Evolutionary conservation across 2,888 invertebrate genomes (phyloP), one percentile per base, ranked within the genome.

Genomic region (Nebria brevicollis): DNA sequence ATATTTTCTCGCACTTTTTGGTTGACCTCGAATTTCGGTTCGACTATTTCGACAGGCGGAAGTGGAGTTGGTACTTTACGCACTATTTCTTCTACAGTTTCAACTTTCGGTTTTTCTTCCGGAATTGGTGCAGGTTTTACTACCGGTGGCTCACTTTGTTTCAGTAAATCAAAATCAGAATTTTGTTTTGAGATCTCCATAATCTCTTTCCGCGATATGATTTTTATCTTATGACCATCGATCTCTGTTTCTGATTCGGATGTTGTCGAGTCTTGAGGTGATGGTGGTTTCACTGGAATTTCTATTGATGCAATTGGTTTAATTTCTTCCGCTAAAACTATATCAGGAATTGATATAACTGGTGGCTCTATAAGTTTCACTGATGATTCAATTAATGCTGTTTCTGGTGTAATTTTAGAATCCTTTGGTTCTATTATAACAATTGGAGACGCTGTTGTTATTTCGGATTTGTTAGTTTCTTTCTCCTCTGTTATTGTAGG

Each of bases 241-340:
- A 89, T 89, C 86, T 89, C 89, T 25, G 89, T 88, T 85, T 90
- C 89, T 0, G 89, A 89, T 84, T 89, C 89, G 2, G 89, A 89
- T 10, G 89, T 88, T 41, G 88, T 88, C 2, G 86, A 86, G 82
- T 87, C 87, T 20, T 84, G 77, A 1, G 86, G 85, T 1, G 87
- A 86, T 75, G 85, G 84, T 0, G 83, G 82, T 70, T 26, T 70
- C 15, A 70, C 54, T 65, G 77, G 77, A 66, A 80, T 82, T 64
- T 82, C 82, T 77, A 79, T 41, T 65, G 80, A 84, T 77, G 85
- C 85, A n/a, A 84, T 83, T 77, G 82, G 68, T 72, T 64, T 81
- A 11, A n/a, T 76, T 11, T 34, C 15, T 34, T 66, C 72, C 75
- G 34, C 41, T 5, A 11, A 74, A 34, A 83, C 82, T 15, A 26